Evolutionary conservation across 2,888 invertebrate species (phyloP).

Genomic region (Zootermopsis nevadensis): DNA sequence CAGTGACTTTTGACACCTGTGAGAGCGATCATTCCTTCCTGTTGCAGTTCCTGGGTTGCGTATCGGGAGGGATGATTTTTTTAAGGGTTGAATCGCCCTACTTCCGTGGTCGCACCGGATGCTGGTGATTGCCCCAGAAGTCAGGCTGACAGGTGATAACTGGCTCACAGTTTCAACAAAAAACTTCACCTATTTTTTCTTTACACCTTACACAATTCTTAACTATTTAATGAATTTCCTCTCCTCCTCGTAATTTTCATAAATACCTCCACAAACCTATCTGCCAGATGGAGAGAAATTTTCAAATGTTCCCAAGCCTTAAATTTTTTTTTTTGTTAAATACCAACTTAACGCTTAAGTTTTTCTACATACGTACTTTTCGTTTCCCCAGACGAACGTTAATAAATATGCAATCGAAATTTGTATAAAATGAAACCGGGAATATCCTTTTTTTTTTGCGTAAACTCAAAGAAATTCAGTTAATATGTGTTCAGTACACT

Average conservation of each 20-base stretch:
- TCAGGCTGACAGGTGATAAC: slow-evolving; percentile 4
- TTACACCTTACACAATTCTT: background rate
- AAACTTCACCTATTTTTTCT: background rate
- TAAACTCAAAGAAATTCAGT: too few relatives aligned
- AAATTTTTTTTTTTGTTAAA: background rate
- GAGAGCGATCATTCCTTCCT: background rate
- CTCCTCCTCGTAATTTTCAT: background rate
- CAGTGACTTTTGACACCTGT: slow-evolving; percentile 11
- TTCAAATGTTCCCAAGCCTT: background rate
- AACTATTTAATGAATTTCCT: background rate
- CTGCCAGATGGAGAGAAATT: background rate
- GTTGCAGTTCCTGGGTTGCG: background rate
- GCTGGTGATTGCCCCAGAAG: background rate
- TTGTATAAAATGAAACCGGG: too few relatives aligned
- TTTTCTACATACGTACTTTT: background rate
- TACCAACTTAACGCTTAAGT: background rate
- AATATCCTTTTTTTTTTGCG: too few relatives aligned
- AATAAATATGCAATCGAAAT: too few relatives aligned
- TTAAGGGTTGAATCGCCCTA: background rate
- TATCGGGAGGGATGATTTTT: slow-evolving; percentile 8
- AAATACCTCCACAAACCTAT: background rate
- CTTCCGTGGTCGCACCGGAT: background rate
- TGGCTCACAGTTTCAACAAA: background rate
- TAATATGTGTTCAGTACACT: too few relatives aligned
- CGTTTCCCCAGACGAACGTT: background rate